Evolutionary conservation across 2,113 vertebrate species (phyloP), one percentile per base, ranked within the genome.

Genomic region (human (Homo sapiens)): DNA sequence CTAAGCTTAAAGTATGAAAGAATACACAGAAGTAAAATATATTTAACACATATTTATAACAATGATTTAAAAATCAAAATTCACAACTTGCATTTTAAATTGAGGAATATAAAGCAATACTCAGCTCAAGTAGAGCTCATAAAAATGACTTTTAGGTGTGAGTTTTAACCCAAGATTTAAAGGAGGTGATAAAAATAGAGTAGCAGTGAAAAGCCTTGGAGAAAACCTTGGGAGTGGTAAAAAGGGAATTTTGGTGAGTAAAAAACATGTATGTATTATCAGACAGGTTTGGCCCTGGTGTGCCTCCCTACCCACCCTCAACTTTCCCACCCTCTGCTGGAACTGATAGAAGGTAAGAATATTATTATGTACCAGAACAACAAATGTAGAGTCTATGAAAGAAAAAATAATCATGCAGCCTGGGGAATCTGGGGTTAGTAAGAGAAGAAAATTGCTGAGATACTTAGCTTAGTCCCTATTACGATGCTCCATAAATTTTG

Each of bases 401-500:
- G 68, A 52, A 76, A 59, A 90, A 84, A 52, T 83, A n/a, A 25
- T n/a, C 40, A 25, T 18, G 18, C 18, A 43, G 4, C 25, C 30
- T 50, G 48, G 70, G n/a, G 78, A 80, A 88, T 85, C 50, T 38
- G 20, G 13, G 50, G 35, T 80, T 76, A 40, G 13, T 30, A 93
- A 61, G 38, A 80, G 52, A 81, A 91, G 92, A 83, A 68, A 95
- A 55, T 80, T 92, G 48, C 76, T 84, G 38, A 89, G 83, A 55
- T 83, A 48, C 20, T 90, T 78, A 61, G 23, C 68, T 97, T 80
- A 93, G 5, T 78, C 16, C 45, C 20, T 83, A 59, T 8, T 17
- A n/a, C 16, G 16, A 93, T 35, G 64, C 27, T 68, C 16, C 30
- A 50, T 43, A 90, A 76, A 88, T 68, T 75, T 92, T 75, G 13